These are phyloP conservation scores for Somateria mollissima DNA, from an alignment of 2,797 vertebrate species.

Conservation along the genomic window DNA sequence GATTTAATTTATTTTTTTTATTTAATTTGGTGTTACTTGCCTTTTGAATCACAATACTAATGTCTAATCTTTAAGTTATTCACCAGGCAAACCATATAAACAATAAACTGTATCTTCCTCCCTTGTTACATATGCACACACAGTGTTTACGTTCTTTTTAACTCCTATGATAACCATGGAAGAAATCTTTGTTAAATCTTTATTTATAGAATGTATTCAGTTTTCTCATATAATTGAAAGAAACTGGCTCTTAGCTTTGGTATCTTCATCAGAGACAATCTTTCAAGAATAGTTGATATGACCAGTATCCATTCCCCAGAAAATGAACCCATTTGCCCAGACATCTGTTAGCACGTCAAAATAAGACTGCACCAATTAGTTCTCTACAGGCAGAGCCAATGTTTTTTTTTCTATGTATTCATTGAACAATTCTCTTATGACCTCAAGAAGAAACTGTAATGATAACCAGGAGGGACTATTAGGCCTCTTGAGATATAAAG, in stretches of 20 bases:
- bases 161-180: background rate
- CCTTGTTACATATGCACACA: fast-evolving
- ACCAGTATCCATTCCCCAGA: background rate
- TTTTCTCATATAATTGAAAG: background rate
- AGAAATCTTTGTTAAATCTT: background rate
- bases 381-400: background rate
- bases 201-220: background rate
- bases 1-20: too few species aligned
- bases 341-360: background rate
- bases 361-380: background rate
- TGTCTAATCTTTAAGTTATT: background rate
- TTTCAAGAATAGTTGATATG: background rate
- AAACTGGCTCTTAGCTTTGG: background rate
- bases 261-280: background rate
- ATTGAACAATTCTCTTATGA: background rate
- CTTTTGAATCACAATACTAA: background rate
- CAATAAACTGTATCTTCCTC: background rate
- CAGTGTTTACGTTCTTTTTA: background rate
- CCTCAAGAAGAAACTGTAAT: background rate
- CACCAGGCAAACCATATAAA: background rate
- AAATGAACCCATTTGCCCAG: background rate
- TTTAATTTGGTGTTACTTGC: background rate
- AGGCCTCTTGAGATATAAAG: background rate
- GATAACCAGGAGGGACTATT: background rate
- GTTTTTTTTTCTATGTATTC: background rate